phyloP scores from a whole-genome alignment of 2,797 vertebrate species.

The Neostethus bicornis region DNA sequence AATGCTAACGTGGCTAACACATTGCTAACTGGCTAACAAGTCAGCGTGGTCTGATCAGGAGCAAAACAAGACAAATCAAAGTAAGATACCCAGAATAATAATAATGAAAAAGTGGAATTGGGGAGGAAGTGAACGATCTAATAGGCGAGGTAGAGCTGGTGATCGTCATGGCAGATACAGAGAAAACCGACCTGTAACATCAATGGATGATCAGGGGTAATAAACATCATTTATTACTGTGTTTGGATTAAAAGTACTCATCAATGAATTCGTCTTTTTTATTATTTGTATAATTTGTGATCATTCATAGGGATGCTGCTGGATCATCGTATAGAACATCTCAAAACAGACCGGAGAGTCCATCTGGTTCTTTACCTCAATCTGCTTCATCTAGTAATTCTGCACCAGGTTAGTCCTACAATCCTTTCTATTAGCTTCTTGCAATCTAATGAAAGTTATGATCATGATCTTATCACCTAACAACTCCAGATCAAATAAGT shows the following conservation, averaged over 20 bases:
- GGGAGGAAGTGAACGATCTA: constrained; percentile 58
- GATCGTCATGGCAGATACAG: constrained; percentile 58
- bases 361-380: constrained; percentile 7
- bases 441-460: background rate
- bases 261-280: too few species aligned
- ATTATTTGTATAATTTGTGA: background rate
- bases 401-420: constrained; percentile 82
- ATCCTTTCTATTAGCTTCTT: background rate
- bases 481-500: background rate
- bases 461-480: background rate
- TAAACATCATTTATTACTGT: too few species aligned
- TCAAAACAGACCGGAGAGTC: constrained; percentile 38
- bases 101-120: constrained; percentile 76
- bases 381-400: constrained; percentile 46
- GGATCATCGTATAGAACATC: constrained; percentile 54
- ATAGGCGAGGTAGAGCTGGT: constrained; percentile 47
- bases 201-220: constrained; percentile 60
- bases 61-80: background rate
- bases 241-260: background rate
- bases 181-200: constrained; percentile 41
- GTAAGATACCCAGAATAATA: background rate
- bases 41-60: background rate
- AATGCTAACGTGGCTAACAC: constrained; percentile 49
- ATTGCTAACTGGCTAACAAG: too few species aligned
- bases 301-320: constrained; percentile 52